Conservation (phyloP, 2,888 invertebrate genomes). For the Sesamia inferens region DNA sequence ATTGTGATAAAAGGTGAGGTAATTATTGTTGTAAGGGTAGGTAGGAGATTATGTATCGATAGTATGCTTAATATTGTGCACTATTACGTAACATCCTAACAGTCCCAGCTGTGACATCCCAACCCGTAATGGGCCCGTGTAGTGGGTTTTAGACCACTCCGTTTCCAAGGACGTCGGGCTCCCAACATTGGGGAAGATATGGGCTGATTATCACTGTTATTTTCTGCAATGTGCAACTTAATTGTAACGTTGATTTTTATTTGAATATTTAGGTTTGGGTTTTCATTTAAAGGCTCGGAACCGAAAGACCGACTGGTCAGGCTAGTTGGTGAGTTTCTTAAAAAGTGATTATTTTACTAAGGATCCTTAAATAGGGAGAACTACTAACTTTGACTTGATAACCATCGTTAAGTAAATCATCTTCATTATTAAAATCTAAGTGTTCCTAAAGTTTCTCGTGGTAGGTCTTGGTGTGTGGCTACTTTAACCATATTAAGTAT, state of each 20-base stretch:
- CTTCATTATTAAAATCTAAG: neutral
- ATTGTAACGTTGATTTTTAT: too few species aligned
- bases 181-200: neutral
- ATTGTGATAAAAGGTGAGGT: slow-evolving; percentile 22
- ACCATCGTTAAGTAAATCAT: neutral
- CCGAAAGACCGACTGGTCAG: neutral
- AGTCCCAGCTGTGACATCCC: neutral
- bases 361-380: neutral
- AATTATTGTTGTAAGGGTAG: slow-evolving; percentile 3
- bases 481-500: too few species aligned
- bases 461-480: neutral
- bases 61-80: neutral
- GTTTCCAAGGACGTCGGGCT: neutral
- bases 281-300: neutral
- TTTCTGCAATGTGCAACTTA: neutral
- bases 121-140: neutral
- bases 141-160: neutral
- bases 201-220: neutral
- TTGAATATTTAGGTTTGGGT: neutral
- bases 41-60: neutral
- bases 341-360: neutral
- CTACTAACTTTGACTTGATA: neutral
- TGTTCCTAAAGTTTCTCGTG: neutral
- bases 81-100: neutral
- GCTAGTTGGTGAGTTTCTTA: too few species aligned